Evolutionary conservation across 2,888 invertebrate genomes (phyloP), one percentile per base, ranked within the genome.

Genomic region (Diaphora mendica): DNA sequence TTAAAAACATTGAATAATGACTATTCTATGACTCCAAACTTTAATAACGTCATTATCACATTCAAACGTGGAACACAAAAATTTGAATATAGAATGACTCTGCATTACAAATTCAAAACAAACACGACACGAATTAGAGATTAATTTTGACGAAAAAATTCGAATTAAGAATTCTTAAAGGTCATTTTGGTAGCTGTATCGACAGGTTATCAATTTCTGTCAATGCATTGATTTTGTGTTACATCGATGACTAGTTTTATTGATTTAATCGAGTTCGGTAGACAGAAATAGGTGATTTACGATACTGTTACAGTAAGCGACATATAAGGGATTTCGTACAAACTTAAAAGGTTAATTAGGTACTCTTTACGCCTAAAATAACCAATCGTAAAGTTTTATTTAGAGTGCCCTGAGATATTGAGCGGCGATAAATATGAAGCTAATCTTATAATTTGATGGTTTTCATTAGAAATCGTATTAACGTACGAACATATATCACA

Each of bases 281-380:
- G 81, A 83, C 72, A 77, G 77, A 80, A 81, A 70, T 82, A 77
- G 76, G 81, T 85, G 91, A 94, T 94, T 93, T 92, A 94, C 89
- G 89, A 86, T 83, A 85, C 86, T 89, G 89, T 91, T 91, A 92
- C 81, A 83, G 84, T 88, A 88, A 89, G 85, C 85, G 89, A 89
- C 91, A 88, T 88, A 87, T 71, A 79, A 89, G 84, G 84, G 89
- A 89, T 89, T 91, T 90, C 89, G 87, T 87, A 83, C 86, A 83
- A 80, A 88, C 89, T 90, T 83, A 78, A 92, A 92, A 91, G 92
- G 91, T 92, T 92, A 93, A 94, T 94, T 92, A 91, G 91, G 82
- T 87, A 88, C 87, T 89, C 88, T 86, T 89, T 89, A 82, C 77
- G 67, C 85, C 87, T 80, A 88, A 92, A 91, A 91, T 92, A 91